A percentile compares a stretch with the other conserved stretches of the same genome.
These are phyloP conservation scores for Smutsia temminckii DNA, from an alignment of 2,797 vertebrate species.

Conservation along the genomic window DNA sequence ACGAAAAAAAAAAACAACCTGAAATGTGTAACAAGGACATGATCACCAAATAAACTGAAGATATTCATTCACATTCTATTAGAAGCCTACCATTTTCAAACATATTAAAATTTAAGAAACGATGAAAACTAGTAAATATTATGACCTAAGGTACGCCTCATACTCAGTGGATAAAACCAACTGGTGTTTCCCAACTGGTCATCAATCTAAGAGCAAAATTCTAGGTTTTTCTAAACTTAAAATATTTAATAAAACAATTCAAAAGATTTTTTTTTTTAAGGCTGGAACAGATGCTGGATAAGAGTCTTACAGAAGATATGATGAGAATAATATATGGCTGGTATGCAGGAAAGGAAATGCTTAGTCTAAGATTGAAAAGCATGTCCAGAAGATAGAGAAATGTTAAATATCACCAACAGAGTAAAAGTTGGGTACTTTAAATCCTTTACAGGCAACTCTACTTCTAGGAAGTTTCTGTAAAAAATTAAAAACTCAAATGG, in stretches of 20 bases:
- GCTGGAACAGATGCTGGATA: background rate
- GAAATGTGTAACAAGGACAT: background rate
- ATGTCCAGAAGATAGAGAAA: background rate
- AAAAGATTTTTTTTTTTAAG: background rate
- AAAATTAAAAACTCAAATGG: constrained; percentile 12
- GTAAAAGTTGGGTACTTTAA: background rate
- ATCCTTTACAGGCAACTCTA: background rate
- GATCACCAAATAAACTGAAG: background rate
- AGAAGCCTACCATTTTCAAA: constrained; percentile 20
- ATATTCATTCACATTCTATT: background rate
- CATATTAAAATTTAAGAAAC: constrained; percentile 26
- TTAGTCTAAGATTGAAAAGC: background rate
- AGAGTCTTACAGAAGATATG: background rate
- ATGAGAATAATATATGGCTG: background rate
- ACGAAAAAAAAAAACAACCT: background rate
- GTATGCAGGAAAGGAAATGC: background rate
- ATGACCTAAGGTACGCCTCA: background rate
- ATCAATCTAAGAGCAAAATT: background rate
- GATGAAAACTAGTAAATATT: constrained; percentile 1
- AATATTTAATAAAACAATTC: background rate
- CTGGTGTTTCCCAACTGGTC: background rate
- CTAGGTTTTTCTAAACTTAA: constrained; percentile 17
- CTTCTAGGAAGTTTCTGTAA: background rate
- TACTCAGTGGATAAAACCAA: background rate
- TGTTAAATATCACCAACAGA: background rate